Conservation (phyloP, 37 sponge, comb jelly and placozoan genomes). For the Petrosia ficiformis region DNA sequence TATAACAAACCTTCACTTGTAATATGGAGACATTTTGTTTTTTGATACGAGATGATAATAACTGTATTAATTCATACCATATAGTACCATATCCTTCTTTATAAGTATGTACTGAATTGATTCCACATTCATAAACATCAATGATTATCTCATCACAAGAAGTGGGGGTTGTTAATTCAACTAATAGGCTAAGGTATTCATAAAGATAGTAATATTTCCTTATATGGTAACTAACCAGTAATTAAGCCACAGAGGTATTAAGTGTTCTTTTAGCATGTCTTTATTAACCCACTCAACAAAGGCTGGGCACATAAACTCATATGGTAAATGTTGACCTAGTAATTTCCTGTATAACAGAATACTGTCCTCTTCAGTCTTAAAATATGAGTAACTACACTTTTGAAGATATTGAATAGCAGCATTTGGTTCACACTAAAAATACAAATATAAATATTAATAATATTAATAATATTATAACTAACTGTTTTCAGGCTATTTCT, state of each 20-base stretch:
- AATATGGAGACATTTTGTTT: no score
- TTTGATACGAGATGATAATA: no score
- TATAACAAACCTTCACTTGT: no score
- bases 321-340: constrained; percentile 40
- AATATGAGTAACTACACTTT: not conserved
- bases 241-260: constrained; percentile 32
- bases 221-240: constrained; percentile 32
- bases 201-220: not conserved
- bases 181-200: constrained; percentile 18
- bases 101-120: constrained; percentile 18
- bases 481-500: no score
- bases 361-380: not conserved
- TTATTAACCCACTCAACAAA: constrained; percentile 12
- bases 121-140: constrained; percentile 52
- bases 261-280: not conserved
- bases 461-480: no score
- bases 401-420: no score
- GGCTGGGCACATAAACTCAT: constrained; percentile 7
- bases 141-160: not conserved
- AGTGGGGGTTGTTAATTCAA: constrained; percentile 14
- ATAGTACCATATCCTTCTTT: not conserved
- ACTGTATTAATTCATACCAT: constrained; percentile 50
- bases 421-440: no score
- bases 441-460: no score
- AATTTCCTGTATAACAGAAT: constrained; percentile 39